A percentile compares a stretch with the other conserved stretches of the same genome.
Conservation (phyloP, 2,888 invertebrate genomes). For the Tetramorium bicarinatum region DNA sequence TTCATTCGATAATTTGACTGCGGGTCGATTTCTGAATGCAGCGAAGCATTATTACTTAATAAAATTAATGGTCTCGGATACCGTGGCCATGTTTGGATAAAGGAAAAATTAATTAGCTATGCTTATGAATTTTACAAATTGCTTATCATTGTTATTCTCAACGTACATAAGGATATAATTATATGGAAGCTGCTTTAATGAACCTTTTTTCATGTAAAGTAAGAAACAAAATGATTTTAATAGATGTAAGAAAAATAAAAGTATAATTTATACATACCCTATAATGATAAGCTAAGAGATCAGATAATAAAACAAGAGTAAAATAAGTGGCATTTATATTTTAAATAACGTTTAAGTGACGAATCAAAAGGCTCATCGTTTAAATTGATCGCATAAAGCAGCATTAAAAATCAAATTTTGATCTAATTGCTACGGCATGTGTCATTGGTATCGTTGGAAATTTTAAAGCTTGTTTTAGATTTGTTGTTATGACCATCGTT, state of each 20-base stretch:
- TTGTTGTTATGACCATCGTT: not conserved
- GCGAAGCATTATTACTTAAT: conserved; percentile 76
- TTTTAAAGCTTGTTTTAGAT: not conserved
- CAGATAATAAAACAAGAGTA: not conserved
- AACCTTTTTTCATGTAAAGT: not conserved
- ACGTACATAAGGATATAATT: not conserved
- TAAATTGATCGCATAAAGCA: not conserved
- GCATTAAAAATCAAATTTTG: not conserved
- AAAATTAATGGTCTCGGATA: conserved; percentile 72
- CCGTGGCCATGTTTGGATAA: conserved; percentile 23
- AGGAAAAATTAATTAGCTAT: conserved; percentile 74
- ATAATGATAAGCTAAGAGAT: not conserved
- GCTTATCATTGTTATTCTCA: not conserved
- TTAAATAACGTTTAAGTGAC: not conserved
- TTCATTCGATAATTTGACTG: conserved; percentile 62
- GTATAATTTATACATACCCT: not conserved
- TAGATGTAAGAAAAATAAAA: not conserved
- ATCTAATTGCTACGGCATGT: not conserved
- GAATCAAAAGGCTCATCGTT: not conserved
- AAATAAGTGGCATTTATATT: not conserved
- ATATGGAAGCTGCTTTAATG: not conserved
- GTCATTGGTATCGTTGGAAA: not conserved
- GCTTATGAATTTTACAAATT: conserved; percentile 48
- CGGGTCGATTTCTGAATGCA: conserved; percentile 44
- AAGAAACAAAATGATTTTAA: not conserved